A percentile compares a stretch with the other conserved stretches of the same genome.
These are phyloP conservation scores for Pseudomyrmex dendroicus DNA, from an alignment of 1,140 invertebrate genomes.

Conservation along the genomic window DNA sequence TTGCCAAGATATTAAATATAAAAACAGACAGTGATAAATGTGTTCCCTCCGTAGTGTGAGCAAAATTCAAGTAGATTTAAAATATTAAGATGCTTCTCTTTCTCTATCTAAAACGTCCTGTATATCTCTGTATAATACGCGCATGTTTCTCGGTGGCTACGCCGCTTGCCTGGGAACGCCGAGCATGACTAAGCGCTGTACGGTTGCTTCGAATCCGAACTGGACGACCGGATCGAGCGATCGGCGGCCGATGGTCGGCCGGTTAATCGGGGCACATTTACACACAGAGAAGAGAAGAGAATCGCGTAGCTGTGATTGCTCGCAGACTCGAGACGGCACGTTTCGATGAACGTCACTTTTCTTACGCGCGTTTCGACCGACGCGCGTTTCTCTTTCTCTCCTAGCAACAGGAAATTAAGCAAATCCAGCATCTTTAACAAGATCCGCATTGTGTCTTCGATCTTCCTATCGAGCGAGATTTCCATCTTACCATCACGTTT, in stretches of 20 bases:
- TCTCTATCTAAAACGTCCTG: background rate
- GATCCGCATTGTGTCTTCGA: background rate
- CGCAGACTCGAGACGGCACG: conserved; percentile 20
- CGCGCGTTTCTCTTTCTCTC: background rate
- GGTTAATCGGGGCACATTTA: conserved; percentile 70
- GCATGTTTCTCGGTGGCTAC: conserved; percentile 51
- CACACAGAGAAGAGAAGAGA: conserved; percentile 11
- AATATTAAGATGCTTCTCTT: background rate
- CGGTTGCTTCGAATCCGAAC: conserved; percentile 68
- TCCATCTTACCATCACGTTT: background rate
- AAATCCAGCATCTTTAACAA: background rate
- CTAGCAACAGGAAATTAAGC: background rate
- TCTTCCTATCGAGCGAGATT: background rate
- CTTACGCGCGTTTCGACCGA: background rate
- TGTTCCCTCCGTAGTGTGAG: background rate
- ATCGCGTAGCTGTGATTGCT: conserved; percentile 15
- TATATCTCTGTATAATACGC: conserved; percentile 21
- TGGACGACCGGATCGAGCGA: conserved; percentile 72
- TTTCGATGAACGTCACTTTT: conserved; percentile 14
- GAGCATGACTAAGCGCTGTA: conserved; percentile 78
- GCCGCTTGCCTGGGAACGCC: conserved; percentile 79
- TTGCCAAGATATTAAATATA: no score
- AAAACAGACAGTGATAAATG: no score
- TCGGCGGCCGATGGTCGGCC: conserved; percentile 57
- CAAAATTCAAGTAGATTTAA: background rate